Base-by-base conservation (phyloP, 2,888 invertebrate genomes). In the Volucella zonaria region DNA sequence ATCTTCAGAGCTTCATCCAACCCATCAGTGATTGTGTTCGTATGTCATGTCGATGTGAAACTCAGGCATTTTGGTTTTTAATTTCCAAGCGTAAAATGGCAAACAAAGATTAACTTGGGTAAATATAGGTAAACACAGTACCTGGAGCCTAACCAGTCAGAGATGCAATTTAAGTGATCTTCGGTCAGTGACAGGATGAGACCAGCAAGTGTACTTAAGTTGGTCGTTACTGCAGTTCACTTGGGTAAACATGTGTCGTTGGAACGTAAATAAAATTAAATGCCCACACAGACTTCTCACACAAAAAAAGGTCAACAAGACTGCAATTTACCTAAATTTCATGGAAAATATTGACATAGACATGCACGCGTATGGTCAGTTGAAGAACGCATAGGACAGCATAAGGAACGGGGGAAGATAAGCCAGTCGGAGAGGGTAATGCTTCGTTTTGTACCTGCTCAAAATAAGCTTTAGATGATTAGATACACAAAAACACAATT, bases 211-310 rank as follows among this genome's bases (percentile, higher is more conserved):
- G 62, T 47, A 49, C 23, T 54, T 40, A 56, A 74, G 54, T 64
- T 54, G 74, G 31, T 56, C 54, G 64, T 58, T 64, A 54, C 18
- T 47, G 42, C 74, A 62, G 47, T 74, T 56, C 56, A 58, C 56
- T 66, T 74, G 74, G 56, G 56, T 64, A 66, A 74, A 74, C 74
- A 74, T 66, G 74, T 66, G 74, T 66, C 49, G 58, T 64, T 42
- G 9, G 45, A 47, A 74, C 40, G 74, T 38, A 74, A 74, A 74
- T 66, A 42, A n/a, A 66, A 74, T 66, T 23, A 66, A 49, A 31
- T 66, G 56, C 45, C 31, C 54, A 56, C 8, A 18, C 47, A 31
- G 54, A 0, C 64, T 42, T 64, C 47, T 58, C 47, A n/a, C n/a
- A n/a, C n/a, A 38, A 18, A 56, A 56, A 47, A 49, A 31, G 64